These are phyloP conservation scores for Anolis apletophallus DNA, from an alignment of 2,797 vertebrate genomes.

Conservation along the genomic window DNA sequence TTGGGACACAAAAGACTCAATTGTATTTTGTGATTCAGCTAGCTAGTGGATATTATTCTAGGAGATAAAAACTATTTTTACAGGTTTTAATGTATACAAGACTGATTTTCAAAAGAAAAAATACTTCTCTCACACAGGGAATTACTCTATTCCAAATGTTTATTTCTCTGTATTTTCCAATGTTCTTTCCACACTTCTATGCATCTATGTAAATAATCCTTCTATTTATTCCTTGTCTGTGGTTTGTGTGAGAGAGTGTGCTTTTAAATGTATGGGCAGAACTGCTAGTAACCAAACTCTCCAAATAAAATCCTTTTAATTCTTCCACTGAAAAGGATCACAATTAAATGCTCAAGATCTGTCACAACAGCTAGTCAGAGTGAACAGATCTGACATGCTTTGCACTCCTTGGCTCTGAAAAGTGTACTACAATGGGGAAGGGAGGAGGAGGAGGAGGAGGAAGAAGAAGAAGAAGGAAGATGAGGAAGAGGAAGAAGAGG, in stretches of 20 bases:
- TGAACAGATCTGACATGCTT: conserved; percentile 45
- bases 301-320: background rate
- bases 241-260: background rate
- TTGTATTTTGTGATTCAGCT: background rate
- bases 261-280: background rate
- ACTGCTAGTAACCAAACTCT: conserved; percentile 15
- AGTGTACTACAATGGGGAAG: background rate
- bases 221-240: background rate
- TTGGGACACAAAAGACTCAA: background rate
- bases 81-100: background rate
- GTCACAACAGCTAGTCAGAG: conserved; percentile 50
- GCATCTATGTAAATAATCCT: background rate
- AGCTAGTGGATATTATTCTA: conserved; percentile 18
- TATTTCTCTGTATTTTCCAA: background rate
- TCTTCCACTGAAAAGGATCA: background rate
- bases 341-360: conserved; percentile 64
- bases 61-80: background rate
- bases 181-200: background rate
- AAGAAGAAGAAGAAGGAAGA: background rate
- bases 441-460: background rate
- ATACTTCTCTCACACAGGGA: no score
- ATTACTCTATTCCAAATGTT: background rate
- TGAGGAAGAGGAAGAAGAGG: background rate
- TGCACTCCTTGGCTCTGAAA: conserved; percentile 35
- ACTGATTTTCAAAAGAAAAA: background rate